Conservation (phyloP, 2,113 vertebrate species). For the Macquaria ambigua region DNA sequence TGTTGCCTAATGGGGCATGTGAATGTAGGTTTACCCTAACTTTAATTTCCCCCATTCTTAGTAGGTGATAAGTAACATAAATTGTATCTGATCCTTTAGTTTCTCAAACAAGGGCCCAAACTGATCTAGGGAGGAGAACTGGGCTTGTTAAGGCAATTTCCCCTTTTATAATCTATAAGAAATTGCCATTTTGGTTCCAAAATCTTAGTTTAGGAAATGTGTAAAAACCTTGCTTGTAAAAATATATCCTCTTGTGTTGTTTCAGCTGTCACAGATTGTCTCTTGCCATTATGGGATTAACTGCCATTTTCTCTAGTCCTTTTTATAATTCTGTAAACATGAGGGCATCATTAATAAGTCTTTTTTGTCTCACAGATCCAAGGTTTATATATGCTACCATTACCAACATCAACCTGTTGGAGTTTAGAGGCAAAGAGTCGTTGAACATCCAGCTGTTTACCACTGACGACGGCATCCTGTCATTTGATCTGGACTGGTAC, state of each 20-base stretch:
- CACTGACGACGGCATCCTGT: conserved; percentile 78
- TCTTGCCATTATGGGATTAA: neutral
- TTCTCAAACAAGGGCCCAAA: neutral
- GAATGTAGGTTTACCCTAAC: conserved; percentile 81
- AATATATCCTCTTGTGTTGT: no score
- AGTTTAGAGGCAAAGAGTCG: conserved; percentile 75
- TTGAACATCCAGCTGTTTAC: conserved; percentile 73
- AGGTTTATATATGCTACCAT: conserved; percentile 85
- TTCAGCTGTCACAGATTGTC: neutral
- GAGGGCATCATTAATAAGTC: neutral
- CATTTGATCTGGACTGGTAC: conserved; percentile 91
- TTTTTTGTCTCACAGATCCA: conserved; percentile 79
- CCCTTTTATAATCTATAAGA: neutral
- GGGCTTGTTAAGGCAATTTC: no score
- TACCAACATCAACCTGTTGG: conserved; percentile 82
- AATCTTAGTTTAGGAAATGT: no score
- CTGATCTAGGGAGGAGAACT: neutral
- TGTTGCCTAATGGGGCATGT: conserved; percentile 86
- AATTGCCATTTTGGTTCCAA: neutral
- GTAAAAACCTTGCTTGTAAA: no score
- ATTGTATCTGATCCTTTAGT: neutral
- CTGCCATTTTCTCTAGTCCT: neutral
- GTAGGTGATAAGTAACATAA: neutral
- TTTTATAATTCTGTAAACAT: neutral
- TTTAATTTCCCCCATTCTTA: neutral